Conservation (phyloP, 2,113 vertebrate genomes). For the Daphoenositta chrysoptera region DNA sequence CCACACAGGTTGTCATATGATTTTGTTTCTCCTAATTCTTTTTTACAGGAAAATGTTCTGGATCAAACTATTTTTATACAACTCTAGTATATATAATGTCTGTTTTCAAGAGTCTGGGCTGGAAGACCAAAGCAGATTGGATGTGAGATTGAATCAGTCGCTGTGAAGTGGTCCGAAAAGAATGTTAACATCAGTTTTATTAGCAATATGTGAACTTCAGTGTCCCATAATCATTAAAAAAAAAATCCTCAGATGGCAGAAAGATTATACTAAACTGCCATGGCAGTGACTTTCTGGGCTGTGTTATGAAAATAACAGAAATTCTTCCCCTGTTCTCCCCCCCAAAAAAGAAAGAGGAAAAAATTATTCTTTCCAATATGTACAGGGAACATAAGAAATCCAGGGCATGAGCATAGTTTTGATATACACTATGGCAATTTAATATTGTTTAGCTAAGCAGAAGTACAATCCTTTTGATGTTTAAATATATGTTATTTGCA, state of each 20-base stretch:
- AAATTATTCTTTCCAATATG: neutral
- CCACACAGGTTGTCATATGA: neutral
- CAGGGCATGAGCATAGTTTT: neutral
- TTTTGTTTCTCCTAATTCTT: neutral
- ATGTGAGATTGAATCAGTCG: neutral
- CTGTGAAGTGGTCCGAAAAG: neutral
- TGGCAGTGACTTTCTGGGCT: neutral
- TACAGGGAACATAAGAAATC: neutral
- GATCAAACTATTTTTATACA: neutral
- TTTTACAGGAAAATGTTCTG: neutral
- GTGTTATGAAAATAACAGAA: neutral
- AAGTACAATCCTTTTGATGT: neutral
- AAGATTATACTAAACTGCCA: neutral
- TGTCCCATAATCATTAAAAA: neutral
- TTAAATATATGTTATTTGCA: neutral
- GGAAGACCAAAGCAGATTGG: neutral
- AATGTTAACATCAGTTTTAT: neutral
- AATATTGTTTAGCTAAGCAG: neutral
- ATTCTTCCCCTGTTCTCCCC: neutral
- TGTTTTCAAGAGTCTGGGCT: neutral
- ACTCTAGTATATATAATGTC: neutral
- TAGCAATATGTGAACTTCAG: neutral
- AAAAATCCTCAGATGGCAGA: neutral
- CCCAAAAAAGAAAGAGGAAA: neutral
- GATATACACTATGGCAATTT: neutral